These are phyloP conservation scores for Camelus dromedarius DNA, from an alignment of 2,113 vertebrate species.

Conservation along the genomic window DNA sequence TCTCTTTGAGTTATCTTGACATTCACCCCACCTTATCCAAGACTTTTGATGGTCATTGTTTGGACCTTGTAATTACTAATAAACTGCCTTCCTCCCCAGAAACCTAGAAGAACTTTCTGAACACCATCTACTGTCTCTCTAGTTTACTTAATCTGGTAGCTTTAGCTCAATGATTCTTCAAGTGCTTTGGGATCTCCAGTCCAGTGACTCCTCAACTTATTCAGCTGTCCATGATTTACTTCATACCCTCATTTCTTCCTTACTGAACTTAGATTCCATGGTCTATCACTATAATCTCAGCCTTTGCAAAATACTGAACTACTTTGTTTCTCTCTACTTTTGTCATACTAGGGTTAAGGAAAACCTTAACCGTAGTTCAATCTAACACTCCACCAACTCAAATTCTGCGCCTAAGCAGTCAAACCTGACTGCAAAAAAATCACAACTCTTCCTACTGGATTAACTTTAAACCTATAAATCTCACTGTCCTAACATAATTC, in stretches of 20 bases:
- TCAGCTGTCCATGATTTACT: neutral
- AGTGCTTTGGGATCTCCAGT: neutral
- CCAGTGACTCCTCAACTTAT: neutral
- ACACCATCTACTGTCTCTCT: neutral
- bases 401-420: neutral
- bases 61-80: neutral
- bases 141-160: neutral
- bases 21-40: neutral
- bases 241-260: neutral
- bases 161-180: neutral
- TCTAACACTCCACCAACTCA: neutral
- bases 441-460: neutral
- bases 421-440: neutral
- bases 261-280: neutral
- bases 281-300: neutral
- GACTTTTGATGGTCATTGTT: neutral
- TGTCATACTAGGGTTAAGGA: neutral
- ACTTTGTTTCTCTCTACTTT: neutral
- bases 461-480: constrained; percentile 30
- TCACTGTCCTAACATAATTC: neutral
- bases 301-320: neutral
- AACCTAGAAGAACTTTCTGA: neutral
- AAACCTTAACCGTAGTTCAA: neutral
- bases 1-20: neutral
- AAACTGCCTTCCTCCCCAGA: neutral